These are phyloP conservation scores for Ptyas mucosa DNA, from an alignment of 2,113 vertebrate genomes.

Conservation along the genomic window DNA sequence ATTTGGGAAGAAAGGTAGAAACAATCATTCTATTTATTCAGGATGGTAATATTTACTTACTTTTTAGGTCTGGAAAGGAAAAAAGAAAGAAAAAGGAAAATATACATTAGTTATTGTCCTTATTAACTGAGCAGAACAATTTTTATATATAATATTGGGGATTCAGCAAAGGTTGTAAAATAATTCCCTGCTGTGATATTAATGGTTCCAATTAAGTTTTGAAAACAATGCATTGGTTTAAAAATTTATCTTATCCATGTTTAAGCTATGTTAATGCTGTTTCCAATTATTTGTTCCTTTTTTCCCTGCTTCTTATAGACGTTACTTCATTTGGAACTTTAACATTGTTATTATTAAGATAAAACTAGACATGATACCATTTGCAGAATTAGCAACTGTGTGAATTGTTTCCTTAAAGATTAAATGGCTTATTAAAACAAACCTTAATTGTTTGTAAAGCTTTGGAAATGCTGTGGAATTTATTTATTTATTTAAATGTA, in stretches of 20 bases:
- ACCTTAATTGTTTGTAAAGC: not conserved
- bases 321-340: not conserved
- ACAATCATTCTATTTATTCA: not conserved
- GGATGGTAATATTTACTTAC: conserved; percentile 63
- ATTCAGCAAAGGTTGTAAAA: conserved; percentile 12
- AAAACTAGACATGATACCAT: not conserved
- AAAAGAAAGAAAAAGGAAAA: conserved; percentile 35
- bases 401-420: not conserved
- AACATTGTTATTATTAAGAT: not conserved
- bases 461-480: not conserved
- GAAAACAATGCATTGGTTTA: not conserved
- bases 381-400: not conserved
- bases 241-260: not conserved
- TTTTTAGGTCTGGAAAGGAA: conserved; percentile 70
- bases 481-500: not conserved
- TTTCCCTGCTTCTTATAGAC: not conserved
- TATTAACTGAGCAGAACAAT: conserved; percentile 41
- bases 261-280: not conserved
- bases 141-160: not conserved
- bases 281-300: not conserved
- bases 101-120: conserved; percentile 47
- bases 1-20: not conserved
- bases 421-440: not conserved
- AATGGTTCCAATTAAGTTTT: not conserved
- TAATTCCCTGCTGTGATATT: conserved; percentile 17